A percentile compares a stretch with the other conserved stretches of the same genome.
Evolutionary conservation across 2,797 vertebrate genomes (phyloP).

Genomic region (Harpagifer antarcticus): DNA sequence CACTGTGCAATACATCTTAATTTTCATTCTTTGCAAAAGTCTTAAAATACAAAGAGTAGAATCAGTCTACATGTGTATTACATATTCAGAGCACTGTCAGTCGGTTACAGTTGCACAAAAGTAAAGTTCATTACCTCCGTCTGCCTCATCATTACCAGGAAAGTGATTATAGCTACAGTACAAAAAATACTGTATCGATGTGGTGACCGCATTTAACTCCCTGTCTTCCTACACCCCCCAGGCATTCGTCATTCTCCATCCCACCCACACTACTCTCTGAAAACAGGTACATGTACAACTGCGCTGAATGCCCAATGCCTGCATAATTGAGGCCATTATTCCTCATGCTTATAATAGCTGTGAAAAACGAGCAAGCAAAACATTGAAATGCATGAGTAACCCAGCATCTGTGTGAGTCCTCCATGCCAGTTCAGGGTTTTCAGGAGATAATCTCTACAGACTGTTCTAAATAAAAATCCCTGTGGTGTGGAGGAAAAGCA

Average conservation of each 20-base stretch:
- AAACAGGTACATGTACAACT: slow-evolving; percentile 52
- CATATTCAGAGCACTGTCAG: background rate
- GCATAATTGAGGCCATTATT: slow-evolving; percentile 45
- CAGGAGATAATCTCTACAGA: slow-evolving; percentile 26
- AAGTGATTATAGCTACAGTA: background rate
- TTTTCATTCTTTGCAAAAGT: background rate
- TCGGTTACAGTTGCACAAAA: background rate
- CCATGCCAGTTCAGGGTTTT: slow-evolving; percentile 26
- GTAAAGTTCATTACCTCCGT: slow-evolving; percentile 24
- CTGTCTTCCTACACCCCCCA: slow-evolving; percentile 22
- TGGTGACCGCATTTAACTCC: slow-evolving; percentile 17
- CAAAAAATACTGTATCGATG: background rate
- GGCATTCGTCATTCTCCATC: slow-evolving; percentile 31
- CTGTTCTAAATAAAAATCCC: slow-evolving; percentile 22
- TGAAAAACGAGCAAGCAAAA: slow-evolving; percentile 30
- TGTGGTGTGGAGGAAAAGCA: slow-evolving; percentile 5
- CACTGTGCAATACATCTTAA: background rate
- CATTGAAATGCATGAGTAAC: slow-evolving; percentile 33
- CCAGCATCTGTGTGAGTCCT: background rate
- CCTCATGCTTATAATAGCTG: slow-evolving; percentile 13
- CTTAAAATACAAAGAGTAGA: background rate
- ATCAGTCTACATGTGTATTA: background rate
- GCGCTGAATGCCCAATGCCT: slow-evolving; percentile 24
- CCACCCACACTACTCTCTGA: slow-evolving; percentile 26
- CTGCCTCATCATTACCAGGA: slow-evolving; percentile 1